These are phyloP conservation scores for Torymus tubicola DNA, from an alignment of 2,888 invertebrate genomes.

Conservation along the genomic window DNA sequence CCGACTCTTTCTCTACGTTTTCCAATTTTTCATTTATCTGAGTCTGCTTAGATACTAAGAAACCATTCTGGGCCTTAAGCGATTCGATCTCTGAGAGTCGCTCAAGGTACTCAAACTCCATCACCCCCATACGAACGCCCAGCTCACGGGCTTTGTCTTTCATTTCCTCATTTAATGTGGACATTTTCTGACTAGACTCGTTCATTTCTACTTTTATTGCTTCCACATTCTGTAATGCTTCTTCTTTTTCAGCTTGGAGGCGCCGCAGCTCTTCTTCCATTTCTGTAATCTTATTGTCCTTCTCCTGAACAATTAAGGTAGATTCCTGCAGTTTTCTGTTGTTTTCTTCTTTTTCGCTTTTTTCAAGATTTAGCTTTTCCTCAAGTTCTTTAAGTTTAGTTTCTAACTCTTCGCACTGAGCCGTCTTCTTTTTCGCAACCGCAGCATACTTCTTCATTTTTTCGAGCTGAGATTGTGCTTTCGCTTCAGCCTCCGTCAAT, in stretches of 20 bases:
- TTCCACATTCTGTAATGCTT: conserved; percentile 38
- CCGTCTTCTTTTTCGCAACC: conserved; percentile 85
- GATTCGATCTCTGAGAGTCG: conserved; percentile 70
- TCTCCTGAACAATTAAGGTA: conserved; percentile 61
- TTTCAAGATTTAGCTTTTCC: conserved; percentile 66
- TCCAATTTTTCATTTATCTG: conserved; percentile 75
- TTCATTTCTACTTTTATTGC: conserved; percentile 52
- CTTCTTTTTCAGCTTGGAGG: conserved; percentile 56
- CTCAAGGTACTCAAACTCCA: conserved; percentile 71
- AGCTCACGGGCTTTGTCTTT: conserved; percentile 72
- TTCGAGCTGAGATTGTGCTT: conserved; percentile 84
- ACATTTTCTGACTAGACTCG: conserved; percentile 48
- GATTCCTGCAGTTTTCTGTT: conserved; percentile 67
- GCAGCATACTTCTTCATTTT: conserved; percentile 88
- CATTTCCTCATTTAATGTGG: conserved; percentile 62
- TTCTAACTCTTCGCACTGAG: conserved; percentile 83
- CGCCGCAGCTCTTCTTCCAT: conserved; percentile 64
- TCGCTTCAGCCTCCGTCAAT: conserved; percentile 78
- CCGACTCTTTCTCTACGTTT: conserved; percentile 69
- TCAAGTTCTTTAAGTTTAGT: conserved; percentile 66
- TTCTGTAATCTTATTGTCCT: conserved; percentile 66
- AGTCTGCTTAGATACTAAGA: conserved; percentile 70
- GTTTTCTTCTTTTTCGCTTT: conserved; percentile 68
- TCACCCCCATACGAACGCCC: conserved; percentile 72
- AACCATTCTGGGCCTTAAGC: conserved; percentile 68